Evolutionary conservation across 1,140 invertebrate species (phyloP).

Genomic region (Drosophila mayri): DNA sequence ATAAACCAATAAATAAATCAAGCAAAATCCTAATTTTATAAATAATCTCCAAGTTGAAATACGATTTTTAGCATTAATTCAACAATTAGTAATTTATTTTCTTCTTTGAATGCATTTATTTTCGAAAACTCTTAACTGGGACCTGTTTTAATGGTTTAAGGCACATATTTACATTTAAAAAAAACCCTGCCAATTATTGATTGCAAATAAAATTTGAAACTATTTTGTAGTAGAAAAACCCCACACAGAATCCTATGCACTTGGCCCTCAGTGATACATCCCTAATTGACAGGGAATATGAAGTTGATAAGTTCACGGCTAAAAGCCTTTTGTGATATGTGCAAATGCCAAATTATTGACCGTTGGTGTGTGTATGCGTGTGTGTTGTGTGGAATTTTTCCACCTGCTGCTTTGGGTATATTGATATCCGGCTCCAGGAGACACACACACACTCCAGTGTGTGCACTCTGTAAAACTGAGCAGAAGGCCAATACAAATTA

Average conservation of each 20-base stretch:
- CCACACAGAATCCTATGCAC: conserved; percentile 1
- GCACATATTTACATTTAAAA: too few species aligned
- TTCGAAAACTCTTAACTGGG: neutral
- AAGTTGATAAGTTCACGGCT: conserved; percentile 27
- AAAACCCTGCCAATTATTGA: neutral
- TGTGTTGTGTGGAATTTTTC: neutral
- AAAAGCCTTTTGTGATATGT: conserved; percentile 34
- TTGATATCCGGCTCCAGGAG: neutral
- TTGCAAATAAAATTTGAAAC: conserved; percentile 6
- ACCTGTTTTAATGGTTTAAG: neutral
- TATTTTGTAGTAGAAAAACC: neutral
- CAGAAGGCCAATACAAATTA: conserved; percentile 54
- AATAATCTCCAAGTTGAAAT: neutral
- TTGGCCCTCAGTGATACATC: conserved; percentile 7
- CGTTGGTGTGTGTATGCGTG: too few species aligned
- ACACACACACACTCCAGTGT: neutral
- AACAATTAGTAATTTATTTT: too few species aligned
- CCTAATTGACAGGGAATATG: conserved; percentile 27
- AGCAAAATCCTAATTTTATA: neutral
- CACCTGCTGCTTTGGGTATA: neutral
- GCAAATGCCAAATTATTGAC: conserved; percentile 30
- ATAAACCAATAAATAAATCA: neutral
- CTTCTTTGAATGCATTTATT: too few species aligned
- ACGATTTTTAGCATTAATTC: too few species aligned
- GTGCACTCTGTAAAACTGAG: neutral